Evolutionary conservation across 2,113 vertebrate genomes (phyloP), one percentile per base, ranked within the genome.

Genomic region (Acanthochromis polyacanthus): DNA sequence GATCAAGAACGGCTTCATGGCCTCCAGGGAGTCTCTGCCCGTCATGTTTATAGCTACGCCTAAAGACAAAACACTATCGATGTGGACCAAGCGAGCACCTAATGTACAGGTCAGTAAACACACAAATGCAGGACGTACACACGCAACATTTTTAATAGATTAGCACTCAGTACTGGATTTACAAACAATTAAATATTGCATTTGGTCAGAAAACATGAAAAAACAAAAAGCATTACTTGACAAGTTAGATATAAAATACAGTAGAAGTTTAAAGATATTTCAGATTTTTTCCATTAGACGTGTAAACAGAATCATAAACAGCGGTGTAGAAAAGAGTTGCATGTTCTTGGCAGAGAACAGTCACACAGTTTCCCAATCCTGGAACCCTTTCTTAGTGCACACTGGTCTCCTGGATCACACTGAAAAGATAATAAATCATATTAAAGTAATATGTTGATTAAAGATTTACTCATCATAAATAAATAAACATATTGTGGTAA

Each of bases 1-100:
- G 89, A 96, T 98, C 86, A 96, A 94, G 93, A 98, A 95, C 76
- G 89, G 94, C 83, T 99, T 99, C 88, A 81, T 95, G 81, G 95
- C 95, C 50, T 86, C 95, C 72, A 96, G 98, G 48, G 88, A 95
- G 56, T 95, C 64, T 30, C 94, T 97, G 22, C 97, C 98, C 0
- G 80, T 96, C 84, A 96, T 99, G 96, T 99, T 98, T 86, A 95
- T 99, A 0, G 85, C 96, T 57, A 99, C 97, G 3, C 97, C 98
- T 38, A 96, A 95, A 75, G 98, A 99, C 87, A 95, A 87, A 80
- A 96, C 88, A 52, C 72, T 50, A 15, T 99, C 98, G 1, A 19
- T 97, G 76, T 99, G 98, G 98, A 99, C 98, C 28, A 96, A 93
- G 80, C 87, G 88, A 45, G 84, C 71, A n/a, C 98, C 98, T 0